phyloP scores from a whole-genome alignment of 2,888 invertebrate genomes.

The Leptopilina syphax region DNA sequence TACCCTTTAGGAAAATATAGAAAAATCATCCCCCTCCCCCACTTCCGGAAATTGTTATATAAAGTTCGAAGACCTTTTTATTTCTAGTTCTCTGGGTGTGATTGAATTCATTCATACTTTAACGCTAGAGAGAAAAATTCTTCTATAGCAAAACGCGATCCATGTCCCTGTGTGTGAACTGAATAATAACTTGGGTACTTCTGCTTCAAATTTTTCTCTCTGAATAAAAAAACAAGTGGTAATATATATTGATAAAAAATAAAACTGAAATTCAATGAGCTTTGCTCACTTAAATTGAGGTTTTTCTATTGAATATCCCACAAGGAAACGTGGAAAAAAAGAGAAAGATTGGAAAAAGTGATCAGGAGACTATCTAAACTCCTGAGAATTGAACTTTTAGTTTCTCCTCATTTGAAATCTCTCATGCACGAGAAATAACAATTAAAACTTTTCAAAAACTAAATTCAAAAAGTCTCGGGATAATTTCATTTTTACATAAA shows the following conservation, averaged over 20 bases:
- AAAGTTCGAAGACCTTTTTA: constrained; percentile 10
- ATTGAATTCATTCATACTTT: constrained; percentile 26
- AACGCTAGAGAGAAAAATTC: neutral
- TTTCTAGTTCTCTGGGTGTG: neutral
- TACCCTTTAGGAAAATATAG: neutral
- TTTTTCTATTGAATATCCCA: constrained; percentile 9
- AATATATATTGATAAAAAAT: constrained; percentile 3
- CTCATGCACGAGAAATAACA: neutral
- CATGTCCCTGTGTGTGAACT: constrained; percentile 9
- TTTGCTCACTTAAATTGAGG: neutral
- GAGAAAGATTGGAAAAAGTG: neutral
- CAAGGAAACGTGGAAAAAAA: neutral
- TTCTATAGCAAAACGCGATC: neutral
- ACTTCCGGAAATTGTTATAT: neutral
- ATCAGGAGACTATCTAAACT: neutral
- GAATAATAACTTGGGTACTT: constrained; percentile 25
- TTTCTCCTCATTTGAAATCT: neutral
- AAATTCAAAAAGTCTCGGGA: neutral
- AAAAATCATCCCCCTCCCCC: too few relatives aligned
- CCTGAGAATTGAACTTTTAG: constrained; percentile 3
- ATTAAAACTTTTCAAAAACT: neutral
- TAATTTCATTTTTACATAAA: too few relatives aligned
- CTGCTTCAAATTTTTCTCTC: neutral
- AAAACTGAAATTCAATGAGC: neutral
- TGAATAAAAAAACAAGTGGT: neutral